Conservation (phyloP, 1,140 invertebrate species). For the Phthorimaea operculella region DNA sequence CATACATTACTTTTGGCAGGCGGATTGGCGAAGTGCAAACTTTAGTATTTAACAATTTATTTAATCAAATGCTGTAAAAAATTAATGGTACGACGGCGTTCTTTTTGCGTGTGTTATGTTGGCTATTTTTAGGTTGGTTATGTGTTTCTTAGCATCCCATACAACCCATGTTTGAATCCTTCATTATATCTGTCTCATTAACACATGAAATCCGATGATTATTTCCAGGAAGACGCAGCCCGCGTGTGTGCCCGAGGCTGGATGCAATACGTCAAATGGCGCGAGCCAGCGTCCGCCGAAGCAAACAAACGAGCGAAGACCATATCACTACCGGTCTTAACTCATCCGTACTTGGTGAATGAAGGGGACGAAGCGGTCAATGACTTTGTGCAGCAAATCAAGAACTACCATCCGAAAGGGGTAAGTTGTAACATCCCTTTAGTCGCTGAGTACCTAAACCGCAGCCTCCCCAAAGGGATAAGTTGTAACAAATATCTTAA, state of each 20-base stretch:
- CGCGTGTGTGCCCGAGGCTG: constrained; percentile 89
- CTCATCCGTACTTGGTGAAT: constrained; percentile 59
- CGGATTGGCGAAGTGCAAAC: too few species aligned
- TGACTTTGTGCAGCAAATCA: constrained; percentile 79
- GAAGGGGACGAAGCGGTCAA: constrained; percentile 37
- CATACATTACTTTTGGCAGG: too few species aligned
- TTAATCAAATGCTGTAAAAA: too few species aligned
- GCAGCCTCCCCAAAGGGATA: constrained; percentile 86
- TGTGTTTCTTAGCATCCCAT: too few species aligned
- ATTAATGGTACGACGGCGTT: too few species aligned
- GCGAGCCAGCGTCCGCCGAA: constrained; percentile 88
- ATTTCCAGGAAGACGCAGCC: constrained; percentile 74
- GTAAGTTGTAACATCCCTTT: constrained; percentile 72
- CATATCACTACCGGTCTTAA: constrained; percentile 43
- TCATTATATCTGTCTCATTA: too few species aligned
- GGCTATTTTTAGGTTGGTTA: too few species aligned
- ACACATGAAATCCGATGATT: too few species aligned
- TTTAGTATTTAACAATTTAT: too few species aligned
- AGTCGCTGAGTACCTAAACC: too few species aligned
- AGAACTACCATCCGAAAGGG: constrained; percentile 83
- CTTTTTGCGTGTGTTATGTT: too few species aligned
- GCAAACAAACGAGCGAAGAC: constrained; percentile 84
- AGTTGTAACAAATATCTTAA: constrained; percentile 32
- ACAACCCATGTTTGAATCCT: too few species aligned
- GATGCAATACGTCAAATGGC: constrained; percentile 87